Conservation (phyloP, 2,888 invertebrate genomes). For the Euzetes globulus region DNA sequence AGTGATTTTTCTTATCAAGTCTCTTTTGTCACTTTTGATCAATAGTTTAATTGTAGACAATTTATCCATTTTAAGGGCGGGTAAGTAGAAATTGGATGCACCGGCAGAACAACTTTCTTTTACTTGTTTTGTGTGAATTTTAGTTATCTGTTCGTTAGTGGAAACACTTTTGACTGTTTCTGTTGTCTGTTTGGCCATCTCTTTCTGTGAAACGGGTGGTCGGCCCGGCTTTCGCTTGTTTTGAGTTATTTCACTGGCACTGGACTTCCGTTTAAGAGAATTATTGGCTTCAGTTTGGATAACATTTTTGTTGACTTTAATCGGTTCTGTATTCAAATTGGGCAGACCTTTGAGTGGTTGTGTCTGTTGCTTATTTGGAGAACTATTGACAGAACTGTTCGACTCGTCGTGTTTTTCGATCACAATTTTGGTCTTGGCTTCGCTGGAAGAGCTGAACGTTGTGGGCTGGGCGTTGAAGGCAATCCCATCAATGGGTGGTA, state of each 20-base stretch:
- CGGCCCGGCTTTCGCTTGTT: slow-evolving; percentile 42
- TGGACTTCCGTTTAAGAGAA: slow-evolving; percentile 4
- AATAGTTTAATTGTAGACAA: background rate
- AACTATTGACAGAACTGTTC: background rate
- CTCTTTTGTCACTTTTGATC: background rate
- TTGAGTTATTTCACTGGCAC: background rate
- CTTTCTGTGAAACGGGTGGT: slow-evolving; percentile 38
- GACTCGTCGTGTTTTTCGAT: slow-evolving; percentile 61
- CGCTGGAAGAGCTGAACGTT: slow-evolving; percentile 60
- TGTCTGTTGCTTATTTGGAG: background rate
- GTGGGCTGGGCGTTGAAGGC: slow-evolving; percentile 36
- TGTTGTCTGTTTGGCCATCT: background rate
- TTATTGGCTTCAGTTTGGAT: background rate
- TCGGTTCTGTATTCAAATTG: slow-evolving; percentile 18
- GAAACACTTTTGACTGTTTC: slow-evolving; percentile 8
- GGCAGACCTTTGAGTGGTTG: background rate
- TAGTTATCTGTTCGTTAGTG: slow-evolving; percentile 29
- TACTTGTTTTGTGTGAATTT: slow-evolving; percentile 24
- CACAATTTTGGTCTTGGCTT: slow-evolving; percentile 68
- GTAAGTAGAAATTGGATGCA: slow-evolving; percentile 44
- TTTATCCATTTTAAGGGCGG: slow-evolving; percentile 37
- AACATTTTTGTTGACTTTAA: background rate
- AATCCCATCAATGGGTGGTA: slow-evolving; percentile 55
- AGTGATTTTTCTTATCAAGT: background rate
- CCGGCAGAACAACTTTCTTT: slow-evolving; percentile 25